phyloP scores from a whole-genome alignment of 2,797 vertebrate genomes.

The Hoplostethus mediterraneus region DNA sequence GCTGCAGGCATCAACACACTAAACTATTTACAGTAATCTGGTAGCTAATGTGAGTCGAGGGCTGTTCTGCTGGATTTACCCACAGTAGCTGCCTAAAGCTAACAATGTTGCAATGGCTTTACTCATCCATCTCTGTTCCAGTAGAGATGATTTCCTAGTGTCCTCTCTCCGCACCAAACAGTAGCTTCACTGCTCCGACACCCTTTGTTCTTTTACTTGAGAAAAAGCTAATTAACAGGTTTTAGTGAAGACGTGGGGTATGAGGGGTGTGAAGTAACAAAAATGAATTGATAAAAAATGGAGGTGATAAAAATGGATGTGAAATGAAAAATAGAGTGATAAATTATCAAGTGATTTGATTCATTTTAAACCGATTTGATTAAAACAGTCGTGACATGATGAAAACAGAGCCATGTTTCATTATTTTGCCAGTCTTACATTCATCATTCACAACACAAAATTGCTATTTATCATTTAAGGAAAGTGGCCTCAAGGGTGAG shows the following conservation, averaged over 20 bases:
- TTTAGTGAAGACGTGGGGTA: constrained; percentile 32
- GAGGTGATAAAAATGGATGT: too few relatives aligned
- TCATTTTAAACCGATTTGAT: too few relatives aligned
- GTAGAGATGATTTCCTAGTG: neutral
- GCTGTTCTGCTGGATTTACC: constrained; percentile 45
- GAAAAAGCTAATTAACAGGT: constrained; percentile 48
- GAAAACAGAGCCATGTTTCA: too few relatives aligned
- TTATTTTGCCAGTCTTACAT: too few relatives aligned
- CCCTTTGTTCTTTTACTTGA: neutral
- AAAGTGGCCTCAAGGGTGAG: too few relatives aligned
- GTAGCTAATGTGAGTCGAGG: constrained; percentile 13
- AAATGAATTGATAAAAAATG: too few relatives aligned
- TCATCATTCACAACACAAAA: too few relatives aligned
- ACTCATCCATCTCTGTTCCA: constrained; percentile 15
- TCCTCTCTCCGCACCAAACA: neutral
- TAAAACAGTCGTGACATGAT: too few relatives aligned
- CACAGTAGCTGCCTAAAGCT: constrained; percentile 11
- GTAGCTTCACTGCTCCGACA: constrained; percentile 1
- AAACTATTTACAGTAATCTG: constrained; percentile 64
- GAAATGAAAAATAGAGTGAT: too few relatives aligned
- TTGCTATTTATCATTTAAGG: too few relatives aligned
- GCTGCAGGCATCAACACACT: constrained; percentile 51
- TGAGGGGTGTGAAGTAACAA: neutral
- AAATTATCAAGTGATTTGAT: too few relatives aligned
- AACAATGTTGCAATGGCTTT: constrained; percentile 11